Evolutionary conservation across 2,888 invertebrate species (phyloP), one percentile per base, ranked within the genome.

Genomic region (Sesia apiformis): DNA sequence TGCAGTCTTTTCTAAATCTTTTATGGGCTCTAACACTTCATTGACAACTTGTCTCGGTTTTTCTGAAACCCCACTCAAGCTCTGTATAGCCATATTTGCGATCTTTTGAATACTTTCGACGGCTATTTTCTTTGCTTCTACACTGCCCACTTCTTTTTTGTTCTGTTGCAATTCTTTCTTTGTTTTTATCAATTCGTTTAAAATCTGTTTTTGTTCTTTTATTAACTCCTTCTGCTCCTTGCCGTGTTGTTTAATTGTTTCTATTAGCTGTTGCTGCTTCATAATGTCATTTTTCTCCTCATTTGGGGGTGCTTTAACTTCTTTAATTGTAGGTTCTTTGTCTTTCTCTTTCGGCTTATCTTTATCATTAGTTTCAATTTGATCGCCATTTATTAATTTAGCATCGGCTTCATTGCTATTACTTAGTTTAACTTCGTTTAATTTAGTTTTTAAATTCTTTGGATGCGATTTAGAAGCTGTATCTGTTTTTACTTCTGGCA

Each of bases 211-310:
- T 64, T 94, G 93, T 69, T 94, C 92, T 63, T 93, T 90, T 41
- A 94, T 86, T 58, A 94, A 77, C 72, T 93, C 91, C 65, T 92
- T 90, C 66, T 94, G 93, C 68, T 93, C 93, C 70, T 92, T 89
- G 56, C 93, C 92, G 61, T 94, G 93, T 69, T 93, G 91, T 74
- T 93, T 92, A 38, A 94, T 85, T 23, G 92, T 92, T 71, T 92
- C 91, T 41, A 93, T 84, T 5, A 93, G 71, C 62, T 91, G 83
- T 60, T 86, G 78, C 66, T 89, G 84, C 64, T 90, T 88, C 0
- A 82, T 68, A 50, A 78, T 77, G 42, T 83, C 80, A 54, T 67
- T 67, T 64, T 76, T 75, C 38, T 74, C 71, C 77, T 75, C 66
- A 23, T 23, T 23, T 56, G 64, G 60, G 1, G 55, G 57, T 59